These are phyloP conservation scores for Epinotia nisella DNA, from an alignment of 2,888 invertebrate species.

Conservation along the genomic window DNA sequence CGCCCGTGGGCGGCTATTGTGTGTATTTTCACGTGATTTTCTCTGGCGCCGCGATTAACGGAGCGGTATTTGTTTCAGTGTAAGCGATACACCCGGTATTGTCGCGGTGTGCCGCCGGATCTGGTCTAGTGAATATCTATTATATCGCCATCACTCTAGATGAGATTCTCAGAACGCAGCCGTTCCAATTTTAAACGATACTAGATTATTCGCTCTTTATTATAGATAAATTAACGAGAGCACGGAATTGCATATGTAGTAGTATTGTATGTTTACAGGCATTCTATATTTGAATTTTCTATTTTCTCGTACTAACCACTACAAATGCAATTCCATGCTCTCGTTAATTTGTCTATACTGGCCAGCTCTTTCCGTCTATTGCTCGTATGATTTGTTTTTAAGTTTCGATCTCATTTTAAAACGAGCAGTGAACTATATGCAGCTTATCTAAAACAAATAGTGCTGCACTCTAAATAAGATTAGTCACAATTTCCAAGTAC, in stretches of 20 bases:
- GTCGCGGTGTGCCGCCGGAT: conserved; percentile 72
- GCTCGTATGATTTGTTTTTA: conserved; percentile 48
- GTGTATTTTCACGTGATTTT: conserved; percentile 72
- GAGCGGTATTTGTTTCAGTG: conserved; percentile 79
- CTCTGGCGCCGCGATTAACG: conserved; percentile 80
- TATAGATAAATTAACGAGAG: too few species aligned
- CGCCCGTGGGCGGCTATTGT: conserved; percentile 47
- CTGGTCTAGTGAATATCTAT: conserved; percentile 82
- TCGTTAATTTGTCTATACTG: too few species aligned
- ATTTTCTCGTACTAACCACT: too few species aligned
- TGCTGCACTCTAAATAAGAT: conserved; percentile 54
- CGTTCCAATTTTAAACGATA: conserved; percentile 75
- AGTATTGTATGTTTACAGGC: too few species aligned
- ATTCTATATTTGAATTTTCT: too few species aligned
- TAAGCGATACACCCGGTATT: conserved; percentile 79
- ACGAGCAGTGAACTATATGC: conserved; percentile 8
- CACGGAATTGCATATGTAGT: too few species aligned
- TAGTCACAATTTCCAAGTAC: conserved; percentile 69
- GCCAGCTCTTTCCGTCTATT: conserved; percentile 56
- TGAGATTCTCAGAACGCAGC: conserved; percentile 69
- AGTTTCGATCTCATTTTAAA: conserved; percentile 5
- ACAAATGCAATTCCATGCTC: too few species aligned
- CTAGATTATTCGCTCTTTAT: conserved; percentile 75
- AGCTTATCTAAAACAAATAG: conserved; percentile 20
- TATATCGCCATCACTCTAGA: conserved; percentile 73